Conservation (phyloP, 2,888 invertebrate species). For the Troides helena region DNA sequence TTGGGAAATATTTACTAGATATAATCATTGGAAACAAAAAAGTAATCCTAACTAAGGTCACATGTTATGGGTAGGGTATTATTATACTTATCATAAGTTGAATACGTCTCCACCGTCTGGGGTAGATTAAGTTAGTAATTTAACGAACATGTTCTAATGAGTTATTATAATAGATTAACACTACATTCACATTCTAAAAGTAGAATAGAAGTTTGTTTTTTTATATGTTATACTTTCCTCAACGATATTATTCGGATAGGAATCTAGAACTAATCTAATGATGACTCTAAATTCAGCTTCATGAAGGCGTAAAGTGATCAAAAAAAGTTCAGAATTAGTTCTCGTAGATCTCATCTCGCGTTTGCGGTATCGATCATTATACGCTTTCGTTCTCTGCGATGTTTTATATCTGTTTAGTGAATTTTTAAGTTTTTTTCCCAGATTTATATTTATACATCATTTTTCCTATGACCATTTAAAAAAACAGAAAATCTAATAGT, state of each 20-base stretch:
- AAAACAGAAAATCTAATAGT: too few species aligned
- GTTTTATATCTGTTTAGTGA: constrained; percentile 3
- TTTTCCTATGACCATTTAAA: too few species aligned
- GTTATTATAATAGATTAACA: not conserved
- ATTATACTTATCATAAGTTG: too few species aligned
- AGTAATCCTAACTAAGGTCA: too few species aligned
- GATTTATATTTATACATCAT: too few species aligned
- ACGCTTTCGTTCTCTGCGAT: constrained; percentile 10
- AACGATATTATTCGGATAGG: not conserved
- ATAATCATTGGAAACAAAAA: too few species aligned
- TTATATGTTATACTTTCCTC: not conserved
- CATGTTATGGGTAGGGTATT: too few species aligned
- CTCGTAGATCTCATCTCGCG: constrained; percentile 11
- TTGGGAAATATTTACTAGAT: too few species aligned
- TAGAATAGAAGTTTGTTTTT: not conserved
- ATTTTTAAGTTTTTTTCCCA: not conserved
- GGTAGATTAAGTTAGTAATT: too few species aligned
- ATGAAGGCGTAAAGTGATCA: constrained; percentile 6
- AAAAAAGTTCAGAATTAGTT: constrained; percentile 7
- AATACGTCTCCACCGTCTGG: too few species aligned
- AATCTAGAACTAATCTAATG: constrained; percentile 13
- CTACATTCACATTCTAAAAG: too few species aligned
- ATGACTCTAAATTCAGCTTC: constrained; percentile 12
- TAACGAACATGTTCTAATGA: too few species aligned
- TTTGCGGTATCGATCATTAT: constrained; percentile 4